Evolutionary conservation across 2,888 invertebrate species (phyloP).

Genomic region (Sussaba pulchella): DNA sequence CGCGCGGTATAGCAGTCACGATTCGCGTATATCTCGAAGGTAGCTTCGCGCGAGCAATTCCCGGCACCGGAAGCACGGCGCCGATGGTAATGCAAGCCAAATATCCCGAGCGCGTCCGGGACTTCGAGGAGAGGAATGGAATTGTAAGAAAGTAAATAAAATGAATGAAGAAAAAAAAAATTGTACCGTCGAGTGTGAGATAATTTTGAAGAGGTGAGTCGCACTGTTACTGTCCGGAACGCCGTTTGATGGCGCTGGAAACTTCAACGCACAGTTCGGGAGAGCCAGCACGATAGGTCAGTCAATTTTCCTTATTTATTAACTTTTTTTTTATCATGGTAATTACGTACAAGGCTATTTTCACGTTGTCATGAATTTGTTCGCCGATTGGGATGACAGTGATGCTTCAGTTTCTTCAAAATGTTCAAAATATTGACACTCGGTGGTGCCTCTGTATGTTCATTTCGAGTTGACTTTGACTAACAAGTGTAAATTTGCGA

Average conservation of each 20-base stretch:
- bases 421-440: too few relatives aligned
- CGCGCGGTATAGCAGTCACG: constrained; percentile 20
- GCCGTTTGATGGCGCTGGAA: background rate
- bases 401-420: too few relatives aligned
- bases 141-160: constrained; percentile 13
- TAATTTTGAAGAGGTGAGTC: background rate
- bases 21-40: constrained; percentile 40
- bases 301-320: too few relatives aligned
- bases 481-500: too few relatives aligned
- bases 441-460: too few relatives aligned
- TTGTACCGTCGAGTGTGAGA: background rate
- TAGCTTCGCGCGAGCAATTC: constrained; percentile 38
- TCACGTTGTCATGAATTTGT: too few relatives aligned
- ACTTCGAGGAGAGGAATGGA: constrained; percentile 38
- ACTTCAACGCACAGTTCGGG: too few relatives aligned
- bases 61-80: constrained; percentile 57
- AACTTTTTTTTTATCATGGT: too few relatives aligned
- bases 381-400: too few relatives aligned
- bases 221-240: background rate
- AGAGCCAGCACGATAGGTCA: too few relatives aligned
- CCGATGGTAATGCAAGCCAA: constrained; percentile 60
- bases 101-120: constrained; percentile 50
- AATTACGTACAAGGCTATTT: too few relatives aligned
- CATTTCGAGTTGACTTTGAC: too few relatives aligned
- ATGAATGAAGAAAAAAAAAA: constrained; percentile 16